phyloP scores from a whole-genome alignment of 2,113 vertebrate genomes.

The Hucho hucho region DNA sequence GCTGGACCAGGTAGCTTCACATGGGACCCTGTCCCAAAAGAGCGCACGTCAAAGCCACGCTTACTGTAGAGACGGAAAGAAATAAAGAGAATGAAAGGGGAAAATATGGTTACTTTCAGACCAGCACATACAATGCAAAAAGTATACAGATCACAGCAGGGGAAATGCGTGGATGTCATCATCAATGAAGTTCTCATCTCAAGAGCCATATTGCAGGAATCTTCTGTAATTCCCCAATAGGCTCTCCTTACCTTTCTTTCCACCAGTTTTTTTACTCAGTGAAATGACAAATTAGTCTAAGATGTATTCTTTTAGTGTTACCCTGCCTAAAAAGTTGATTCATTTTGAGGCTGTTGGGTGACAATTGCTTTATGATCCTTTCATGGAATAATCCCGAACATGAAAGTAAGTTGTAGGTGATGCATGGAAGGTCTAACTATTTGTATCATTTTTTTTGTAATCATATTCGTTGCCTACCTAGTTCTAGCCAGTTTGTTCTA shows the following conservation, averaged over 20 bases:
- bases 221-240: not conserved
- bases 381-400: too few relatives aligned
- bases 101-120: not conserved
- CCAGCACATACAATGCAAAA: not conserved
- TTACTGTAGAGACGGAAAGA: conserved; percentile 82
- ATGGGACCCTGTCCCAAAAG: conserved; percentile 95
- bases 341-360: too few relatives aligned
- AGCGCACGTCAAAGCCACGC: conserved; percentile 94
- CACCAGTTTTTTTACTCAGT: too few relatives aligned
- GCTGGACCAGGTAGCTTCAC: conserved; percentile 97
- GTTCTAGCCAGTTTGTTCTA: too few relatives aligned
- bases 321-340: too few relatives aligned
- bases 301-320: too few relatives aligned
- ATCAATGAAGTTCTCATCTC: not conserved
- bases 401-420: too few relatives aligned
- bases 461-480: too few relatives aligned
- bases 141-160: not conserved
- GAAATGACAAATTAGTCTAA: too few relatives aligned
- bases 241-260: conserved; percentile 3
- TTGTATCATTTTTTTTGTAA: too few relatives aligned
- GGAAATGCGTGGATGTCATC: not conserved
- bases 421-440: too few relatives aligned
- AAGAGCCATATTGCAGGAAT: not conserved
- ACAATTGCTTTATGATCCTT: too few relatives aligned
- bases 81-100: conserved; percentile 49